Conservation (phyloP, 2,888 invertebrate genomes). For the Parasteatoda lunata region DNA sequence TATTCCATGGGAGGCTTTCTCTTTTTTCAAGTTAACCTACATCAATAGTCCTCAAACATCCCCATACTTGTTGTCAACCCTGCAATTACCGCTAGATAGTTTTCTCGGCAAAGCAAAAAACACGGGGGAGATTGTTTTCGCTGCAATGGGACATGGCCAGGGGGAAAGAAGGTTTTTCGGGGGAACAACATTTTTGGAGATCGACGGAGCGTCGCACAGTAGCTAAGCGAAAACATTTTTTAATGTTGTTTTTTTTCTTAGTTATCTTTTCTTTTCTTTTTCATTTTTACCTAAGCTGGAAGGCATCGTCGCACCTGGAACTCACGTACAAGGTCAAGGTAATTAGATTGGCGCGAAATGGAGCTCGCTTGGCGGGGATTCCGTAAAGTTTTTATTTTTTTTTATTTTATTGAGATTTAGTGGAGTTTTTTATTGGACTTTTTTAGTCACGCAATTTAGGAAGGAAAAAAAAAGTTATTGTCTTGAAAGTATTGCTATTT, state of each 20-base stretch:
- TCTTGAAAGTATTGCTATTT: too few relatives aligned
- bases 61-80: conserved; percentile 49
- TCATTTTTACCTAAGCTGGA: neutral
- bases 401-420: neutral
- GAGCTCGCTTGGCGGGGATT: neutral
- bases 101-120: neutral
- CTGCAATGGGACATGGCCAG: conserved; percentile 23
- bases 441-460: neutral
- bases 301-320: conserved; percentile 58
- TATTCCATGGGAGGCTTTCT: neutral
- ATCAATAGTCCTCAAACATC: conserved; percentile 14
- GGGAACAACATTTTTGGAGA: conserved; percentile 9
- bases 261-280: conserved; percentile 8
- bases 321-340: conserved; percentile 61
- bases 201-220: conserved; percentile 59
- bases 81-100: conserved; percentile 40
- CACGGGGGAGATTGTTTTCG: conserved; percentile 38
- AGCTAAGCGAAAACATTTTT: conserved; percentile 33
- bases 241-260: conserved; percentile 7
- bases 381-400: neutral
- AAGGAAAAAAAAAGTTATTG: too few relatives aligned
- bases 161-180: neutral
- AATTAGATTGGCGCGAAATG: conserved; percentile 49
- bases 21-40: conserved; percentile 11
- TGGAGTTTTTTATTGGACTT: neutral